Base-by-base conservation (phyloP, 2,888 invertebrate species). In the Athalia circularis region DNA sequence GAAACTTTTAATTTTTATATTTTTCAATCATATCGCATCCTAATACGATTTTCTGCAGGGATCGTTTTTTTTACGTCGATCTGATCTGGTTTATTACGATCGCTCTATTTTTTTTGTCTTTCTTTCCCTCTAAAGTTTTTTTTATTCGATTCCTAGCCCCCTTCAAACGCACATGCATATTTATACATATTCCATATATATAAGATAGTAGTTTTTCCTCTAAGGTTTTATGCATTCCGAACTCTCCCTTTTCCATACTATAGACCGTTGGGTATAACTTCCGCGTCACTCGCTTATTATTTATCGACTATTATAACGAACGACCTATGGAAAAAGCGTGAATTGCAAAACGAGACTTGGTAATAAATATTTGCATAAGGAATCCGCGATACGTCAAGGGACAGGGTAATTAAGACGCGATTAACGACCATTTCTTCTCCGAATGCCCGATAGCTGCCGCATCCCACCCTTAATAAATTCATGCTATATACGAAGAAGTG, bases 61-160 rank as follows among this genome's bases (percentile, higher is more conserved):
- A 29, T 29, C 54, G 9, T 54, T 54, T 54, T 11, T 54, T n/a
- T n/a, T 54, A 8, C 3, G 9, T 54, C 54, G 54, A 54, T 54
- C 4, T 4, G 52, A 43, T 11, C 48, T 80, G 65, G 79, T 79
- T 79, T 77, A n/a, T 80, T 77, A 74, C 64, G 70, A 68, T 78
- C 77, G 79, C 77, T 72, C 68, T 54, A 47, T 13, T 70, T 72
- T 76, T 47, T 5, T 11, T 50, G 8, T 48, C 61, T 61, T 70
- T 70, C 67, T 57, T 59, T 7, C 67, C 29, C 29, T 72, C 52
- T 57, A 47, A 48, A 72, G 75, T 57, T 62, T 72, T 70, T 57
- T 77, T 80, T 80, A 52, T 45, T 77, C 15, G 13, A 50, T 45
- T 13, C 7, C 64, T 43, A 15, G 11, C 52, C 29, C 52, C 68